phyloP scores from a whole-genome alignment of 2,797 vertebrate species.

The Chelidonichthys spinosus region DNA sequence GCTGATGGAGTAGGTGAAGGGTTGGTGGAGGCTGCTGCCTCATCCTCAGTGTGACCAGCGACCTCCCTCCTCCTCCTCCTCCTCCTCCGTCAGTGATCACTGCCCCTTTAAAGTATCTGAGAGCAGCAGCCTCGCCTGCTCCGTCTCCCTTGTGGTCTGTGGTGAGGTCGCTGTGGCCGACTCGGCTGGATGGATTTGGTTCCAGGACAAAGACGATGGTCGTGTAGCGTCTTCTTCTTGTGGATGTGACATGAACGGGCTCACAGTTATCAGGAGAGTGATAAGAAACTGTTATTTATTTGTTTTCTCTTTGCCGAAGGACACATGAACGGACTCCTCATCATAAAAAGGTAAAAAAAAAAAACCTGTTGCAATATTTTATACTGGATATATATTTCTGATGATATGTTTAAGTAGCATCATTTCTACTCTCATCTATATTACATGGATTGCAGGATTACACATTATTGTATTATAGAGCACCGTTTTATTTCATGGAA shows the following conservation, averaged over 20 bases:
- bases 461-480: not conserved
- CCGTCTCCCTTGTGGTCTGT: slow-evolving; percentile 8
- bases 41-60: slow-evolving; percentile 6
- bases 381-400: not conserved
- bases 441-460: not conserved
- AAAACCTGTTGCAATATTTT: too few relatives aligned
- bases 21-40: slow-evolving; percentile 1
- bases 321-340: slow-evolving; percentile 3
- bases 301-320: not conserved
- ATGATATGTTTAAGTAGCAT: not conserved
- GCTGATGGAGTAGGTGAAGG: not conserved
- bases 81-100: slow-evolving; percentile 45
- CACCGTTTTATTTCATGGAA: not conserved
- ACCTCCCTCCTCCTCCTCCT: slow-evolving; percentile 15
- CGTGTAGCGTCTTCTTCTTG: not conserved
- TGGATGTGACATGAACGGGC: slow-evolving; percentile 13
- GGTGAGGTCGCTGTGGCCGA: slow-evolving; percentile 7
- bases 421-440: not conserved
- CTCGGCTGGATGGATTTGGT: not conserved
- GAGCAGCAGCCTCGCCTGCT: slow-evolving; percentile 26
- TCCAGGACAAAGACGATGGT: slow-evolving; percentile 13
- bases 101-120: slow-evolving; percentile 68
- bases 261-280: not conserved
- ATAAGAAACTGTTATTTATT: slow-evolving; percentile 14
- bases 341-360: slow-evolving; percentile 59